Percentiles rank a stretch among this genome's conserved stretches.
Conservation (phyloP, 2,797 vertebrate species). For the Centroberyx gerrardi region DNA sequence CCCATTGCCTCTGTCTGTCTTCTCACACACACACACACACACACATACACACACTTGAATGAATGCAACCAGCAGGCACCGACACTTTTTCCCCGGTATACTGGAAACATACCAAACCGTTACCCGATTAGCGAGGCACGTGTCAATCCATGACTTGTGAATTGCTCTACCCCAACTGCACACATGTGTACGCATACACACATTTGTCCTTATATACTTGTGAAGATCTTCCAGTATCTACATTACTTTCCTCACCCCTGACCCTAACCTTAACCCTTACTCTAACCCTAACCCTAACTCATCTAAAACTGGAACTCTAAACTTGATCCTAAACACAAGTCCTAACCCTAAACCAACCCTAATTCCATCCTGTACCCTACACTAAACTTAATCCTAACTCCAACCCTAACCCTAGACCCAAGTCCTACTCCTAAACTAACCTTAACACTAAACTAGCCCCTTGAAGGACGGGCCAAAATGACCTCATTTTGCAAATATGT, state of each 20-base stretch:
- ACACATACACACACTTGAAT: not conserved
- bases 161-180: too few relatives aligned
- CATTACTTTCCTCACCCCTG: too few relatives aligned
- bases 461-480: not conserved
- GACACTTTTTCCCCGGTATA: constrained; percentile 13
- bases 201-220: not conserved
- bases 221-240: too few relatives aligned
- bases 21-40: not conserved
- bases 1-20: not conserved
- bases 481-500: not conserved
- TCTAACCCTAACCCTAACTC: too few relatives aligned
- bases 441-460: not conserved
- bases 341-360: too few relatives aligned
- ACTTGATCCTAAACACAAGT: too few relatives aligned
- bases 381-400: too few relatives aligned
- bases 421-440: not conserved
- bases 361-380: too few relatives aligned
- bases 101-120: constrained; percentile 29
- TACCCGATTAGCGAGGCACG: not conserved
- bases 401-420: not conserved
- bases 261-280: too few relatives aligned
- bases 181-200: not conserved
- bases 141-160: too few relatives aligned
- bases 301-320: too few relatives aligned
- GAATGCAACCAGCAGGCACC: not conserved